Evolutionary conservation across 1,140 invertebrate genomes (phyloP), one percentile per base, ranked within the genome.

Genomic region (Battus philenor): DNA sequence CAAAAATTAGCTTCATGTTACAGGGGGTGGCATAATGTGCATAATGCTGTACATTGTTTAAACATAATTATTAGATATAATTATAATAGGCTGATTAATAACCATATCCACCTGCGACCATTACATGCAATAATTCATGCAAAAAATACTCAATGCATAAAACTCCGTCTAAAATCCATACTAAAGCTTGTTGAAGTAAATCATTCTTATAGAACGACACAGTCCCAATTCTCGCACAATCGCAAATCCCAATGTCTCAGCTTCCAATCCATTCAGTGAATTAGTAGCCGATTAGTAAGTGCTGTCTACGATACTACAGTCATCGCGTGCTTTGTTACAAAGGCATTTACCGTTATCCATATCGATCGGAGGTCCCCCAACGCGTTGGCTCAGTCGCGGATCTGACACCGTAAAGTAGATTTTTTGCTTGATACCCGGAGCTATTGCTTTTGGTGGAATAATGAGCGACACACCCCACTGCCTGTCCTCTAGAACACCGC

Each of bases 351-450:
- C 94, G 90, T 95, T 95, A 87, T 95, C 93, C 87, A 92, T 90
- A 87, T 96, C 93, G 79, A 95, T 89, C 45, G 94, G 94, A 41
- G 94, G 93, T 55, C 93, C 89, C 62, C 91, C 91, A 72, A 91
- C 87, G 52, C 88, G 87, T 66, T 91, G 89, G 69, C 90, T 90
- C 80, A 90, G 81, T 62, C 91, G 87, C 44, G 92, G 90, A 71
- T 92, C 91, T 54, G 91, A 91, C 51, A 98, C 95, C 75, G 96
- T 96, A 88, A 98, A 97, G 90, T 97, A 98, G 68, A 98, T 93
- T 86, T 97, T 95, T 87, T 97, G 95, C 55, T 91, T 89, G 53
- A 90, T 89, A 27, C 94, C 94, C 10, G 90, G 87, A 32, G 92
- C 89, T 54, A 98, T 91, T 17, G 97, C 96, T 47, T 94, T 94